Conservation (phyloP, 2,797 vertebrate species). For the Malurus splendens region DNA sequence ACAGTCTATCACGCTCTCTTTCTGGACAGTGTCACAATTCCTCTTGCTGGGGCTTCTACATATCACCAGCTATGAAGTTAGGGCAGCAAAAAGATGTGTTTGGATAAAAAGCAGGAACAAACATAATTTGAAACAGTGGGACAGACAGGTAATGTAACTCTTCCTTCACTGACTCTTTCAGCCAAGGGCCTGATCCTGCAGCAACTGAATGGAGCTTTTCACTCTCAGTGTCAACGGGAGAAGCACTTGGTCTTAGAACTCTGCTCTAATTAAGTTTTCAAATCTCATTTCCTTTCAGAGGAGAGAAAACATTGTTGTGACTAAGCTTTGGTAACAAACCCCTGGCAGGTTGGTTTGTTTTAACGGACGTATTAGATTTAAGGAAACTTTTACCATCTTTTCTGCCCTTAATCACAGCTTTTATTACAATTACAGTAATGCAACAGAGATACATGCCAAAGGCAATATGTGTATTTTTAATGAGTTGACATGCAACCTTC, state of each 20-base stretch:
- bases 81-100: slow-evolving; percentile 18
- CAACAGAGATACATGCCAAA: slow-evolving; percentile 51
- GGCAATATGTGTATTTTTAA: slow-evolving; percentile 61
- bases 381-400: slow-evolving; percentile 66
- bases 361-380: slow-evolving; percentile 55
- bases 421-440: slow-evolving; percentile 64
- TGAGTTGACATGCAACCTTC: slow-evolving; percentile 55
- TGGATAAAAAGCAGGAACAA: slow-evolving; percentile 37
- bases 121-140: not conserved
- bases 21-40: not conserved
- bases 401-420: slow-evolving; percentile 58
- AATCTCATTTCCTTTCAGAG: slow-evolving; percentile 63
- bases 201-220: not conserved
- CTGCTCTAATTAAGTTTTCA: slow-evolving; percentile 56
- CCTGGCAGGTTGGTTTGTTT: slow-evolving; percentile 65
- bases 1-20: not conserved
- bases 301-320: slow-evolving; percentile 68
- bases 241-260: not conserved
- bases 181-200: not conserved
- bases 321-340: slow-evolving; percentile 64
- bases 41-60: not conserved
- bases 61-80: not conserved
- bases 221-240: not conserved
- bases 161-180: not conserved
- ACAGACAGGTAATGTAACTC: not conserved